Evolutionary conservation across 2,888 invertebrate species (phyloP).

Genomic region (Himalopsyche anomala): DNA sequence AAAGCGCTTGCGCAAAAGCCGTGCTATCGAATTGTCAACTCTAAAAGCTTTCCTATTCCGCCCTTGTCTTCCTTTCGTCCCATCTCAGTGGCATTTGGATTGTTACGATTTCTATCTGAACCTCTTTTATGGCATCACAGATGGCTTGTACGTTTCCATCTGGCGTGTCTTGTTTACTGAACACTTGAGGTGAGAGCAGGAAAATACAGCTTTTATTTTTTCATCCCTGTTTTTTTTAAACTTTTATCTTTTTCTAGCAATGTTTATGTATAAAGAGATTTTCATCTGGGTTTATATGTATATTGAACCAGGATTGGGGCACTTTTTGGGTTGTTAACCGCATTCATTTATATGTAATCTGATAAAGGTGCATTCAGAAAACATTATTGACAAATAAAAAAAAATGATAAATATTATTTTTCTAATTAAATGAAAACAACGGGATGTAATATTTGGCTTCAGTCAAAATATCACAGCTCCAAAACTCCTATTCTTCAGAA

Average conservation of each 20-base stretch:
- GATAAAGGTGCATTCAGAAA: too few species aligned
- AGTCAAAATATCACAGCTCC: too few species aligned
- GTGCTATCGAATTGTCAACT: conserved; percentile 35
- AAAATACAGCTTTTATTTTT: conserved; percentile 14
- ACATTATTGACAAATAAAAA: too few species aligned
- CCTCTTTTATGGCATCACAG: conserved; percentile 37
- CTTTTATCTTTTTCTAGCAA: neutral
- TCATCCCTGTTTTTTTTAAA: neutral
- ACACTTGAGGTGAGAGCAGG: conserved; percentile 37
- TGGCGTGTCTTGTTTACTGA: conserved; percentile 29
- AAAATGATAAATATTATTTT: too few species aligned
- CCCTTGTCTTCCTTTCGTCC: conserved; percentile 35
- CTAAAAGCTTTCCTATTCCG: neutral
- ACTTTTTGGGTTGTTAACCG: neutral
- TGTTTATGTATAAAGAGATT: neutral
- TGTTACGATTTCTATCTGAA: conserved; percentile 41
- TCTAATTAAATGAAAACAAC: too few species aligned
- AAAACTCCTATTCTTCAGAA: too few species aligned
- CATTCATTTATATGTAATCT: too few species aligned
- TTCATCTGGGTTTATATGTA: neutral
- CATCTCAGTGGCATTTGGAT: conserved; percentile 9
- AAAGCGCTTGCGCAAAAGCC: conserved; percentile 17
- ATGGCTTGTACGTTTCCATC: conserved; percentile 40
- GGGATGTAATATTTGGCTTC: too few species aligned
- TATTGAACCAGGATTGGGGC: neutral